Evolutionary conservation across 1,140 invertebrate genomes (phyloP), one percentile per base, ranked within the genome.

Genomic region (Lordiphosa mommai): DNA sequence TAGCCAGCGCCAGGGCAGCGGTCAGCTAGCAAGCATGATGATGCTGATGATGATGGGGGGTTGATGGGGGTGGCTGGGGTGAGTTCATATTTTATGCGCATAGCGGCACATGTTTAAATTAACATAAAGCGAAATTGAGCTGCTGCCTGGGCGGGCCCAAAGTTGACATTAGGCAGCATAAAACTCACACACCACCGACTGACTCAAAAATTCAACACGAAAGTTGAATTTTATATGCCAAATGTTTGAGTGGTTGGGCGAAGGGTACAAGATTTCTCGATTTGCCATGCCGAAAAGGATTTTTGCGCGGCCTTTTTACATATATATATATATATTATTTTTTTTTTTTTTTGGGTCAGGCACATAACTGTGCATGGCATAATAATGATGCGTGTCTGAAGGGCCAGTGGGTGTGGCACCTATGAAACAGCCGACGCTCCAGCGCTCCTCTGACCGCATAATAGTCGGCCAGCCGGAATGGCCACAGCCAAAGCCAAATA

Each of bases 51-150:
- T 29, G 40, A 38, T 27, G 40, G 20, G 27, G 30, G 33, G 47
- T 36, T 12, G 20, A 4, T 13, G 44, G 16, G n/a, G 5, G 16
- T 16, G 17, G 29, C 32, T 34, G 10, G 23, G 9, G 32, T 29
- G 48, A 60, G 68, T 84, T 84, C 77, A 84, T 84, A 84, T 84
- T 84, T 84, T 84, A 84, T 84, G 77, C 77, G 77, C 77, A 77
- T 84, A 77, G 77, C 72, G 76, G 77, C 77, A 84, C 77, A 84
- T 84, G 77, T 84, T 84, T 84, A 84, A 84, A 84, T 84, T 84
- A 84, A 84, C 77, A 84, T 84, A 84, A 84, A 84, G 68, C 72
- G 72, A 84, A 84, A 84, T 84, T 84, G 77, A 84, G 77, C 76
- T 69, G 66, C 76, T 73, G 59, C 74, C 52, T 40, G 61, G 51